Base-by-base conservation (phyloP, 2,888 invertebrate genomes). In the Nebria salina region DNA sequence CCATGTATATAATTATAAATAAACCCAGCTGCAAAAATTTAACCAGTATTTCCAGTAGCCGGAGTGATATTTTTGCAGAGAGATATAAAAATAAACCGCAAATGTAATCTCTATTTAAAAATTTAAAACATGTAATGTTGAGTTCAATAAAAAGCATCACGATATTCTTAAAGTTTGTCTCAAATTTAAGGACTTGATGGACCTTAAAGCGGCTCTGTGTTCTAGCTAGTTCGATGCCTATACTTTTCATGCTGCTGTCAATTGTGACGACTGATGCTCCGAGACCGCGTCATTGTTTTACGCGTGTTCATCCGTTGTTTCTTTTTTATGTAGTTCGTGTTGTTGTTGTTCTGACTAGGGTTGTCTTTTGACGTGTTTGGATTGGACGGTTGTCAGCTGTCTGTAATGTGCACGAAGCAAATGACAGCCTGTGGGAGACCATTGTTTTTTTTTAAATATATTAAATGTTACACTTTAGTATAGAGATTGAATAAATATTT, bases 311-410 rank as follows among this genome's bases (percentile, higher is more conserved):
- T 77, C 43, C 70, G 54, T 70, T 11, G 68, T 68, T 15, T 68
- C 26, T 68, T 68, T 68, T 68, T 68, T 68, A 25, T 54, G 54
- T 54, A 54, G 54, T 54, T 54, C 54, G 20, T 68, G 68, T 68
- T 68, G 20, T 68, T 68, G 68, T 68, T 68, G 20, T 26, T 68
- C 26, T 68, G 68, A 68, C 26, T 20, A 9, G 72, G 65, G 65
- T 72, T 72, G 65, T 72, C 77, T 72, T 25, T 25, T 65, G 26
- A 54, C 25, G 43, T 64, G 65, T 25, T 68, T 75, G 54, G 70
- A 77, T 43, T 70, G n/a, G 77, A 70, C 77, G 77, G 54, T 77
- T 72, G 77, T 77, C 77, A 77, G 77, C 77, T 77, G 77, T 77
- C 77, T 77, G 66, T 43, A 15, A 26, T 65, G 64, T 75, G 34